Base-by-base conservation (phyloP, 2,797 vertebrate genomes). In the Myotis pilosus region DNA sequence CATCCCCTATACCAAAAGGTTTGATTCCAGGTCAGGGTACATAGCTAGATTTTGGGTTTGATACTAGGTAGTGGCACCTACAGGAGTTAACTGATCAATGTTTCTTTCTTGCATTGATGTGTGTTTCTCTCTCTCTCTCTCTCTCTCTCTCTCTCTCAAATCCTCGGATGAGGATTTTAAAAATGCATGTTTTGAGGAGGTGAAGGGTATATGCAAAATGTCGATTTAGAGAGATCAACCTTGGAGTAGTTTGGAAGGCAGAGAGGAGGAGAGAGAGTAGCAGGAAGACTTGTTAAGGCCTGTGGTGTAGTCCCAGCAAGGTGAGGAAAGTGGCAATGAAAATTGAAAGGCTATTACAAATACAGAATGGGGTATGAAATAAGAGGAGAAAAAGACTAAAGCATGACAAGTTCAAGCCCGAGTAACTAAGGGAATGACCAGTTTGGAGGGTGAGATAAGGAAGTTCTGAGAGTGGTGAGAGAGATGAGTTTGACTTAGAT, bases 371-470 rank as follows among this genome's bases (percentile, higher is more conserved):
- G 41, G 75, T 30, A 69, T 36, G 60, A 83, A 49, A 66, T 57
- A 83, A 91, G 15, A 92, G 19, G 41, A 3, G 57, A 15, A 47
- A 90, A 83, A 68, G 8, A 12, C 2, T 60, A 49, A 8, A 71
- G 23, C 20, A 47, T 81, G 47, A 92, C 4, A 79, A n/a, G 38
- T 64, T 71, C 38, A 93, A 86, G 82, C 33, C 44, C 57, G 25
- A 92, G 20, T 81, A 90, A 81, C 7, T 92, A 90, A 89, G 55
- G 71, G n/a, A 86, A 88, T 68, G 22, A 88, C 36, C 12, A 17
- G n/a, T 44, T n/a, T 51, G 41, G 8, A 62, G 62, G 71, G 0
- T 66, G 55, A 94, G 88, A 87, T 82, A 62, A 94, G 20, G 8
- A 89, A 33, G 9, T 90, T 93, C 55, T 88, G 71, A 86, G 76